A percentile compares a stretch with the other conserved stretches of the same genome.
phyloP scores from a whole-genome alignment of 2,888 invertebrate genomes.

The Drosophila prolongata region DNA sequence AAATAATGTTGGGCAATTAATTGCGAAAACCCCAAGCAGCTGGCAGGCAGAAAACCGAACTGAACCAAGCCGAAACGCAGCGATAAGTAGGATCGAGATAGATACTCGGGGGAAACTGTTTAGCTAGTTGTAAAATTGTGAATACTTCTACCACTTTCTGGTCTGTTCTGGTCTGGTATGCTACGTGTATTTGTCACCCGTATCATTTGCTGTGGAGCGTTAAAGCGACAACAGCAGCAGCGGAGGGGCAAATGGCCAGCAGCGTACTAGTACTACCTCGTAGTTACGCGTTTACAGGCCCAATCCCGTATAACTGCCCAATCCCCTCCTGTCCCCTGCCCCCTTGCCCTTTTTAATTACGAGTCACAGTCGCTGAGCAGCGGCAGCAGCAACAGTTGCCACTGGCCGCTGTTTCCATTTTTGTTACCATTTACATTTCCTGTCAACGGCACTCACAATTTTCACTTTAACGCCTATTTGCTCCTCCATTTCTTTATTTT shows the following conservation, averaged over 20 bases:
- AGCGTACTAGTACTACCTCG: slow-evolving; percentile 19
- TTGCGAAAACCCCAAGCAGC: slow-evolving; percentile 67
- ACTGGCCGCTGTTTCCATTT: slow-evolving; percentile 29
- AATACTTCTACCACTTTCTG: slow-evolving; percentile 57
- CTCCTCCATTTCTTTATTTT: slow-evolving; percentile 45
- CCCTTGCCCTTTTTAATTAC: slow-evolving; percentile 65
- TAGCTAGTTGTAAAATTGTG: slow-evolving; percentile 50
- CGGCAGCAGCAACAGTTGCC: slow-evolving; percentile 44
- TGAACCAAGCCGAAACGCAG: background rate
- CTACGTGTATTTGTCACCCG: slow-evolving; percentile 79
- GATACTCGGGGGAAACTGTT: slow-evolving; percentile 2
- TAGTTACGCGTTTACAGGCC: slow-evolving; percentile 67
- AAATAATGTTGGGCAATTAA: slow-evolving; percentile 77
- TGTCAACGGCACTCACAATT: slow-evolving; percentile 67
- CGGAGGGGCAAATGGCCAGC: background rate
- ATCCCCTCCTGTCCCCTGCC: slow-evolving; percentile 6
- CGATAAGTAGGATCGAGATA: slow-evolving; percentile 36
- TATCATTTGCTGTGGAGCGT: slow-evolving; percentile 77
- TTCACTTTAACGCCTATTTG: slow-evolving; percentile 78
- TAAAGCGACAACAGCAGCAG: slow-evolving; percentile 72
- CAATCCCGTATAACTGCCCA: slow-evolving; percentile 72
- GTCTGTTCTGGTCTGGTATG: slow-evolving; percentile 1
- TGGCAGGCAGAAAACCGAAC: slow-evolving; percentile 28
- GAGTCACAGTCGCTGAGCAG: slow-evolving; percentile 76
- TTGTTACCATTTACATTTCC: slow-evolving; percentile 65